Percentiles rank a stretch among this genome's conserved stretches.
Conservation (phyloP, 2,113 vertebrate species). For the Telmatochromis sp. region DNA sequence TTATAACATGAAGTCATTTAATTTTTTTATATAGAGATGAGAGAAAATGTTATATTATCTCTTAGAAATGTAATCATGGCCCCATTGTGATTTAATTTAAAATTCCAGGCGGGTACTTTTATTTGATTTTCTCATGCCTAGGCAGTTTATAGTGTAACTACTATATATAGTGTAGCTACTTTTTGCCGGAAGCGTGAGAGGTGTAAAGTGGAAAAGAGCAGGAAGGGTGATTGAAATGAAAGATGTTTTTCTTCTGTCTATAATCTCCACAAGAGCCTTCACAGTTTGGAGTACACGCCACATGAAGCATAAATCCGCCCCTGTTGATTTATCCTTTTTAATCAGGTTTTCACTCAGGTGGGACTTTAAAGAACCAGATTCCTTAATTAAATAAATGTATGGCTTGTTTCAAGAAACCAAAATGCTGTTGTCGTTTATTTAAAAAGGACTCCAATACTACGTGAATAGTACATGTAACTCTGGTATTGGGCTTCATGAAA, state of each 20-base stretch:
- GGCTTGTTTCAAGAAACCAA: not conserved
- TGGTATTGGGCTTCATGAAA: not conserved
- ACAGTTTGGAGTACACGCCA: not conserved
- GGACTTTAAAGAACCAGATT: not conserved
- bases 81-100: not conserved
- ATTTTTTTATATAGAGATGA: not conserved
- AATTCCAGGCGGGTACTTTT: not conserved
- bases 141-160: not conserved
- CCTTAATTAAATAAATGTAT: not conserved
- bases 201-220: slow-evolving; percentile 12
- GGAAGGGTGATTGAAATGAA: slow-evolving; percentile 31
- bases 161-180: not conserved
- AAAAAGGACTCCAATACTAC: not conserved
- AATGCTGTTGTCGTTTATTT: not conserved
- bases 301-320: not conserved
- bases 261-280: slow-evolving; percentile 27
- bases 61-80: not conserved
- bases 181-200: not conserved
- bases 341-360: not conserved
- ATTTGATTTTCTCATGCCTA: not conserved
- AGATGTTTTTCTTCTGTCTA: slow-evolving; percentile 8
- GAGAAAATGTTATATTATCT: not conserved
- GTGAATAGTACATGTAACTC: not conserved
- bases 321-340: not conserved
- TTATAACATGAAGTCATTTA: not conserved